These are phyloP conservation scores for Propithecus perrieri DNA, from an alignment of 2,797 vertebrate genomes.

Conservation along the genomic window DNA sequence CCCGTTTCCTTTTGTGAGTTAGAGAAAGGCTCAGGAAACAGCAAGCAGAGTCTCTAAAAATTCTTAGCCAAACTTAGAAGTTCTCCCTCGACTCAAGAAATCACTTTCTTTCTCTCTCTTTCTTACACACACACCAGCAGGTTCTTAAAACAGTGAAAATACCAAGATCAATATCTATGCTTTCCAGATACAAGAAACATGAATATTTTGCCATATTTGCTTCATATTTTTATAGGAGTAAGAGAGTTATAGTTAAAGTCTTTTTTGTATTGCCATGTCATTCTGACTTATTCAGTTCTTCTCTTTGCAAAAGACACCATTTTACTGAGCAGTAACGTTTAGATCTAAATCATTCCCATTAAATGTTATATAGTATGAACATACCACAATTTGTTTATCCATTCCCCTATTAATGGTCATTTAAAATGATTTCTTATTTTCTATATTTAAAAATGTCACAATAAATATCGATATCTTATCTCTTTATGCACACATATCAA, in stretches of 20 bases:
- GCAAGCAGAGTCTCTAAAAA: not conserved
- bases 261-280: not conserved
- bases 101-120: not conserved
- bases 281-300: not conserved
- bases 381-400: not conserved
- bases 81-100: not conserved
- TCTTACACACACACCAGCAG: not conserved
- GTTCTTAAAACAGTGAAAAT: not conserved
- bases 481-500: not conserved
- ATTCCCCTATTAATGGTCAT: not conserved
- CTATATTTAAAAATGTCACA: not conserved
- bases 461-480: not conserved
- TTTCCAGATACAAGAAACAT: not conserved
- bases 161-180: not conserved
- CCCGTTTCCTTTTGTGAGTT: not conserved
- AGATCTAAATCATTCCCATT: not conserved
- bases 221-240: not conserved
- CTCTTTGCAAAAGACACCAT: not conserved
- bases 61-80: not conserved
- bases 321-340: not conserved
- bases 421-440: not conserved
- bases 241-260: not conserved
- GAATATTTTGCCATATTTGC: not conserved
- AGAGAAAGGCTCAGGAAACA: not conserved
- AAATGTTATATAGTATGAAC: not conserved